These are phyloP conservation scores for Coccyzus lansbergi DNA, from an alignment of 2,797 vertebrate genomes.

Conservation along the genomic window DNA sequence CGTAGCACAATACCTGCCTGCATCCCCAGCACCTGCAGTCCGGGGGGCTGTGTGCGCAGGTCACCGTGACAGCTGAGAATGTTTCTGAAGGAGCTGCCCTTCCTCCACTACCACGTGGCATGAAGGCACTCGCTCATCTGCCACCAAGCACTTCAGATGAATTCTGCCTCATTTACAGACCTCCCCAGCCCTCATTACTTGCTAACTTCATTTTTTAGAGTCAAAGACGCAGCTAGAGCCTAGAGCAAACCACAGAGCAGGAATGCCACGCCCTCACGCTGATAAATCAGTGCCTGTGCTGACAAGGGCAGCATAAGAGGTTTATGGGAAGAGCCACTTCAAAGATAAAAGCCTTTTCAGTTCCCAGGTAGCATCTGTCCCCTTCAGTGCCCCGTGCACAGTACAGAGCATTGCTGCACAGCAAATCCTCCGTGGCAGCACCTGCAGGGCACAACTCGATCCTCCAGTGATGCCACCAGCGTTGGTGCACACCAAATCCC, in stretches of 20 bases:
- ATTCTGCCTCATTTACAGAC: fast-evolving
- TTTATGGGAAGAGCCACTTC: not conserved
- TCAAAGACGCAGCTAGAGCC: fast-evolving
- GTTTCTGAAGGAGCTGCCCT: not conserved
- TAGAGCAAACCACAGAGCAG: not conserved
- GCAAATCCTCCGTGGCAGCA: fast-evolving
- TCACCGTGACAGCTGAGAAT: fast-evolving
- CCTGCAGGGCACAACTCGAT: not conserved
- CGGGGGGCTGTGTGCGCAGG: not conserved
- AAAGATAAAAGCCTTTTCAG: not conserved
- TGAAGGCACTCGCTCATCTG: no score
- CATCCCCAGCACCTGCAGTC: not conserved
- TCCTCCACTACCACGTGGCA: not conserved
- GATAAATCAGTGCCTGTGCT: not conserved
- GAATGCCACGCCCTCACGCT: fast-evolving
- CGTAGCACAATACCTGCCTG: fast-evolving
- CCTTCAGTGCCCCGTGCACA: not conserved
- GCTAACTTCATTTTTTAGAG: not conserved
- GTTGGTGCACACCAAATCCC: fast-evolving
- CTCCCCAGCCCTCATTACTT: not conserved
- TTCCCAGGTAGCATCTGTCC: not conserved
- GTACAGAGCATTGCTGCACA: fast-evolving
- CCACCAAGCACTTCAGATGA: not conserved
- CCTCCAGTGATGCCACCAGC: not conserved
- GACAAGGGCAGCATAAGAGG: not conserved